Evolutionary conservation across 1,140 invertebrate species (phyloP), one percentile per base, ranked within the genome.

Genomic region (Drosophila nasuta): DNA sequence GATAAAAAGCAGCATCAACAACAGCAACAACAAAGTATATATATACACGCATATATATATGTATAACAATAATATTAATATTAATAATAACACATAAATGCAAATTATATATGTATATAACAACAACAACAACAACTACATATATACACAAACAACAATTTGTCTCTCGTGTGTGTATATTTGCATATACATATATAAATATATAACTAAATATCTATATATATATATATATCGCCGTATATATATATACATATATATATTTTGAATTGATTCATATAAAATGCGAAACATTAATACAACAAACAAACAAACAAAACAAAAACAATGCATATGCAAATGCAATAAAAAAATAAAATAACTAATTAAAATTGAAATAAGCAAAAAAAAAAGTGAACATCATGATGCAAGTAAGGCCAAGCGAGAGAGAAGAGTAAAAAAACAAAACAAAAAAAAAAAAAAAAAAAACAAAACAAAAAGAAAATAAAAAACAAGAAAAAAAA

Each of bases 341-440:
- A 83, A 59, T 67, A 75, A 66, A 38, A 45, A 83, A 59, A 63
- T 71, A 66, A 38, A 38, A 74, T 38, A 38, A 58, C 38, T 20
- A 35, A 65, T 72, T 69, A 54, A 38, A 70, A 35, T 38, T 56
- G 56, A 48, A 30, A 74, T 52, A 35, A 81, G 7, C 30, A 60
- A 41, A 49, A 33, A 75, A 43, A 63, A 63, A 56, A 65, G 13
- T 68, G 49, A 65, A 64, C 60, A 77, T 43, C 65, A 77, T 45
- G 59, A 77, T 45, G 64, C 59, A 51, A 75, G 70, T 67, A 65
- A 80, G 54, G 68, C 59, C 67, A 77, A 70, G 68, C 65, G 51
- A 51, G 54, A 71, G 45, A 30, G 33, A 68, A 25, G 33, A 68
- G 38, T 62, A 74, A 62, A 69, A 54, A 77, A 63, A 35, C 30